phyloP scores from a whole-genome alignment of 2,113 vertebrate genomes.

The Centropus bengalensis region DNA sequence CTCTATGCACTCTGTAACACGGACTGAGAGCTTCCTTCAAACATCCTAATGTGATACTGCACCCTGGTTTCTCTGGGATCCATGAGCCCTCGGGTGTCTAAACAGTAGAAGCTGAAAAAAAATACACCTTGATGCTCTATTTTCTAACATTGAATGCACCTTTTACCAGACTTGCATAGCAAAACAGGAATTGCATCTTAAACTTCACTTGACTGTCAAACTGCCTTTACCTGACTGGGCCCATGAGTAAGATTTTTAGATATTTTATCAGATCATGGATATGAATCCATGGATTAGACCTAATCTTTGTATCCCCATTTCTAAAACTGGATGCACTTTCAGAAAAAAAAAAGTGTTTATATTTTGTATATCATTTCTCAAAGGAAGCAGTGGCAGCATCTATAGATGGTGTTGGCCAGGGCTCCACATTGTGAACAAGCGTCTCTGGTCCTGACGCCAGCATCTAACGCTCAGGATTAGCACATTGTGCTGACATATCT shows the following conservation, averaged over 20 bases:
- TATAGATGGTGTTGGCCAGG: background rate
- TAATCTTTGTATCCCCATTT: background rate
- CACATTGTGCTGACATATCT: background rate
- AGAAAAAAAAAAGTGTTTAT: background rate
- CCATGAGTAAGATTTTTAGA: background rate
- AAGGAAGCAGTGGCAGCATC: background rate
- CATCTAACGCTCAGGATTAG: background rate
- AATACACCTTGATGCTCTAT: background rate
- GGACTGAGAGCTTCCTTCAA: background rate
- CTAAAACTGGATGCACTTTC: background rate
- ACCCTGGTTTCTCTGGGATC: background rate
- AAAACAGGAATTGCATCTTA: background rate
- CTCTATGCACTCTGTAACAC: background rate
- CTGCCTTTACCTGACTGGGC: background rate
- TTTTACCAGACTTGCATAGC: background rate
- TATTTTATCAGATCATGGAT: background rate
- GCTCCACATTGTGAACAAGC: fast-evolving
- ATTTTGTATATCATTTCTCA: background rate
- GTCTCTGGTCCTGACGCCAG: background rate
- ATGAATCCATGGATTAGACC: background rate
- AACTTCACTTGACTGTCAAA: background rate
- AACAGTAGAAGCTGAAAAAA: background rate
- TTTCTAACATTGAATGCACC: background rate
- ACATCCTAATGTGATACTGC: background rate
- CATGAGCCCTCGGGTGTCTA: background rate